phyloP scores from a whole-genome alignment of 2,113 vertebrate species.

The Hydrolagus affinis region DNA sequence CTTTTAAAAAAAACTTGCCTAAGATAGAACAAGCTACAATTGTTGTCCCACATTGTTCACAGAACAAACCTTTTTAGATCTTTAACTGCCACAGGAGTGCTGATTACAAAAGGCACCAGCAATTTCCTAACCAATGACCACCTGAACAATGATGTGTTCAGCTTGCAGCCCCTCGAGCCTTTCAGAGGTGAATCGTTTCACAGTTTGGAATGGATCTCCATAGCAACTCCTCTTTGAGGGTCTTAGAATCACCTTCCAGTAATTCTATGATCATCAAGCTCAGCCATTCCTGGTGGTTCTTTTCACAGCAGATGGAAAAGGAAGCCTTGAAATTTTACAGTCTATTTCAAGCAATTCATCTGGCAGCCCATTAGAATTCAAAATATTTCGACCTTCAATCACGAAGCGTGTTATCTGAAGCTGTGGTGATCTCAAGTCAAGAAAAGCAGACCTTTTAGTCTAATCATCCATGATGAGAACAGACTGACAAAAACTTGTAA shows the following conservation, averaged over 20 bases:
- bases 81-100: conserved; percentile 96
- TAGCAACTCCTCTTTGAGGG: conserved; percentile 99
- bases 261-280: conserved; percentile 99
- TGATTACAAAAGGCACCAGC: conserved; percentile 98
- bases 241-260: conserved; percentile 99
- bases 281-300: conserved; percentile 98
- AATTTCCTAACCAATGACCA: conserved; percentile 99
- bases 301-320: conserved; percentile 97
- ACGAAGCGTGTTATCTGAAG: conserved; percentile 97
- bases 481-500: conserved; percentile 99
- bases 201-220: conserved; percentile 99
- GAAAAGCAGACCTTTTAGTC: conserved; percentile 98
- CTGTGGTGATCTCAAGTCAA: conserved; percentile 98
- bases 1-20: neutral
- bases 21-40: conserved; percentile 68
- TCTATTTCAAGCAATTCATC: conserved; percentile 99
- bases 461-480: conserved; percentile 99
- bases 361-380: conserved; percentile 99
- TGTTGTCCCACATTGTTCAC: conserved; percentile 96
- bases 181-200: conserved; percentile 99
- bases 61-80: conserved; percentile 99
- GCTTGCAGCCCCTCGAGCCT: conserved; percentile 96
- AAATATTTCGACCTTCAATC: conserved; percentile 99
- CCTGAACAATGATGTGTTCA: conserved; percentile 99
- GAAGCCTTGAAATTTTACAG: conserved; percentile 92